Conservation (phyloP, 2,797 vertebrate genomes). For the Potorous gilbertii region DNA sequence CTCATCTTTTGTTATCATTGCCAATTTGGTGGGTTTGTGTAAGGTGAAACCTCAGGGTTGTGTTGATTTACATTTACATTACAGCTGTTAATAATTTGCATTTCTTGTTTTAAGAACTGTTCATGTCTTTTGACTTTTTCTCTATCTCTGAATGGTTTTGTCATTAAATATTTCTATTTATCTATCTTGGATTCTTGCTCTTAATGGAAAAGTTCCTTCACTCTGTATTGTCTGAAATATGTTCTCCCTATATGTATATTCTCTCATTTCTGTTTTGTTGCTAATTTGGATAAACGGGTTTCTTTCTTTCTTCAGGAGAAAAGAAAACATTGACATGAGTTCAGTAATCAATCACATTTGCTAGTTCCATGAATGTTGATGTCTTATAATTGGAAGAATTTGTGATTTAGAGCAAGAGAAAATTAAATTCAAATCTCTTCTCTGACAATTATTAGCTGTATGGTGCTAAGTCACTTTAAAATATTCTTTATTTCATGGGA, state of each 20-base stretch:
- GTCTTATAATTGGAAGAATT: background rate
- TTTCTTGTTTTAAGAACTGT: background rate
- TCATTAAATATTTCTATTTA: background rate
- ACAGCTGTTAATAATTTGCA: background rate
- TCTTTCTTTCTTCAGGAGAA: background rate
- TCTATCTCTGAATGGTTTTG: background rate
- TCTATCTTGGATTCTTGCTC: background rate
- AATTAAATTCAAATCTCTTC: background rate
- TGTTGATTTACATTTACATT: background rate
- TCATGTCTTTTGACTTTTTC: background rate
- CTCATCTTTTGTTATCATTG: background rate
- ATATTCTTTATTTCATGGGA: background rate
- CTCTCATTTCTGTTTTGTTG: background rate
- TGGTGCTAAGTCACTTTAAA: background rate
- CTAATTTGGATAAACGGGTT: background rate
- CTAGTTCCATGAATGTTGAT: background rate
- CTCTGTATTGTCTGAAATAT: background rate
- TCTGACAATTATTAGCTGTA: background rate
- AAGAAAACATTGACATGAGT: background rate
- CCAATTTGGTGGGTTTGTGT: background rate
- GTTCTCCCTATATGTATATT: background rate
- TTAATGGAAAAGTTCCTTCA: background rate
- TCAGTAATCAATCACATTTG: background rate
- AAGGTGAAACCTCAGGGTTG: background rate
- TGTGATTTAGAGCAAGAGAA: background rate